Base-by-base conservation (phyloP, 2,888 invertebrate species). In the Orthosia gothica region DNA sequence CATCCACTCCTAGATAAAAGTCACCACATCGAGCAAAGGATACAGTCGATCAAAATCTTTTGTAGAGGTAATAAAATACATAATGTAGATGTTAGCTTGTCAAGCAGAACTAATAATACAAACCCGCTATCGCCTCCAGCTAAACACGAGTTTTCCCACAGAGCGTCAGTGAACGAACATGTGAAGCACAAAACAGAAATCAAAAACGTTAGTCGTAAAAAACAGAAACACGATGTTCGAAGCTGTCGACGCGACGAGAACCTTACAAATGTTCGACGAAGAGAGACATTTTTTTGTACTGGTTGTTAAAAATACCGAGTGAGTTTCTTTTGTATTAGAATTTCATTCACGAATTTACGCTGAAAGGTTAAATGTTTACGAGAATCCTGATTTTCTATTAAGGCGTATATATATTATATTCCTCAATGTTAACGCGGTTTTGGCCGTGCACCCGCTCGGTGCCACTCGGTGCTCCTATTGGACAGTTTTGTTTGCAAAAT, bases 201-300 rank as follows among this genome's bases (percentile, higher is more conserved):
- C 26, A 61, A 68, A 82, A 65, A 54, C 12, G 0, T 16, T 54
- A 49, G 18, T 54, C 13, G 20, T 54, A 52, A 74, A 50, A 32
- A 63, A 63, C 3, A 52, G 52, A 52, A 47, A 81, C 57, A 76
- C 47, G 52, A 58, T 81, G 63, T 74, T 58, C 1, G 26, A 55
- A 50, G 18, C 45, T 47, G 26, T 26, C 20, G 23, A 59, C 12
- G 9, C 15, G 50, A 78, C 12, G n/a, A 9, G 3, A 49, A 47
- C 26, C n/a, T 49, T 54, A 75, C 73, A 80, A 79, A 0, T 26
- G 40, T 40, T 49, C 13, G 49, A 54, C 20, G 18, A 49, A 26
- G 16, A 13, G 15, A 75, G 40, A 20, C 40, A 49, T 61, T 59
- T 55, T n/a, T 26, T 73, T 80, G 49, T 49, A 45, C 55, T 49